Evolutionary conservation across 2,113 vertebrate species (phyloP).

Genomic region (Laticauda colubrina): DNA sequence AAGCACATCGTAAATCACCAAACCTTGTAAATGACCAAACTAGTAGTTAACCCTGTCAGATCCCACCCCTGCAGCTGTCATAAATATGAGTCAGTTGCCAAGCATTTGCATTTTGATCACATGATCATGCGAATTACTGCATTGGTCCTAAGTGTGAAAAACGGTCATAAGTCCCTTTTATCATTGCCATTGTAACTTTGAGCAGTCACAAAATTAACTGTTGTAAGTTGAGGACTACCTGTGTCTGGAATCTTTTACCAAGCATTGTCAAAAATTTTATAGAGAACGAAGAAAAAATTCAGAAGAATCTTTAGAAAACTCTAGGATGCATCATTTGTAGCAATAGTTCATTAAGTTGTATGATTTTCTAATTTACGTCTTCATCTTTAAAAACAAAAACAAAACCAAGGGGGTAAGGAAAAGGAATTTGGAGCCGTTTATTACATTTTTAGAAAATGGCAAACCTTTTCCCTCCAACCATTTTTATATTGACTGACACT

Average conservation of each 20-base stretch:
- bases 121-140: no score
- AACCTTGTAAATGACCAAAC: no score
- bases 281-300: not conserved
- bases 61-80: no score
- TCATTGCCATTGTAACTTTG: no score
- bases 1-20: no score
- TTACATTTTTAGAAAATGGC: not conserved
- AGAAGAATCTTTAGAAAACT: not conserved
- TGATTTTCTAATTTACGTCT: not conserved
- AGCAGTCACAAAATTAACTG: no score
- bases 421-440: not conserved
- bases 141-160: no score
- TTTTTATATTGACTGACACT: slow-evolving; percentile 32
- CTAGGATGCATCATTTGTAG: not conserved
- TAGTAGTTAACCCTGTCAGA: no score
- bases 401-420: not conserved
- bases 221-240: no score
- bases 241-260: not conserved
- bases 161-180: no score
- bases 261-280: not conserved
- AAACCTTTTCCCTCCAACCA: not conserved
- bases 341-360: not conserved
- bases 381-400: not conserved
- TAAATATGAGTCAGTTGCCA: no score
- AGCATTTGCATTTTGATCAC: no score